Evolutionary conservation across 2,797 vertebrate genomes (phyloP).

Genomic region (Acipenser oxyrinchus): DNA sequence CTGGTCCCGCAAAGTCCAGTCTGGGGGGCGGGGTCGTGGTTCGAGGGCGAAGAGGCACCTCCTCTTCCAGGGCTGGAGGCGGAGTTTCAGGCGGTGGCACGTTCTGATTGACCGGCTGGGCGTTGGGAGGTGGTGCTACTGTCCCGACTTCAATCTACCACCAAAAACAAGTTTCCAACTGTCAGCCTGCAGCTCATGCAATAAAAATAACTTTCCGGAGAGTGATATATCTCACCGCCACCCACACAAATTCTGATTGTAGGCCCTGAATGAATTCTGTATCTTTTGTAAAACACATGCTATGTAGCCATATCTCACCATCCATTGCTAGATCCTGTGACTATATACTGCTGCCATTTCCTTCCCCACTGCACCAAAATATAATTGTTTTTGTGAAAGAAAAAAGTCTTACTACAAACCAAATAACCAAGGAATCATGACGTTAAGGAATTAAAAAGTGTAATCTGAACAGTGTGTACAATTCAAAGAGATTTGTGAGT

Average conservation of each 20-base stretch:
- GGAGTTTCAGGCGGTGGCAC: constrained; percentile 11
- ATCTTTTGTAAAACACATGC: neutral
- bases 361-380: no score
- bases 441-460: no score
- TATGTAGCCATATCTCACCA: neutral
- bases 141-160: constrained; percentile 57
- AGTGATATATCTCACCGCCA: neutral
- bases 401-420: no score
- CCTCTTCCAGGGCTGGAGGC: constrained; percentile 21
- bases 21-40: neutral
- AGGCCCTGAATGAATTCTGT: neutral
- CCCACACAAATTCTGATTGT: neutral
- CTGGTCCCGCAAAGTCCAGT: constrained; percentile 32
- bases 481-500: neutral
- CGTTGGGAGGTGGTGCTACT: constrained; percentile 36
- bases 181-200: neutral
- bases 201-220: neutral
- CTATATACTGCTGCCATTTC: neutral
- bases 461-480: no score
- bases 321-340: neutral
- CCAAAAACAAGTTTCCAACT: neutral
- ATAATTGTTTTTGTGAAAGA: no score
- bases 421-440: no score
- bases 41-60: constrained; percentile 18
- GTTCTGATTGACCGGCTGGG: neutral